A percentile compares a stretch with the other conserved stretches of the same genome.
Conservation (phyloP, 2,888 invertebrate species). For the Eupithecia vulgata region DNA sequence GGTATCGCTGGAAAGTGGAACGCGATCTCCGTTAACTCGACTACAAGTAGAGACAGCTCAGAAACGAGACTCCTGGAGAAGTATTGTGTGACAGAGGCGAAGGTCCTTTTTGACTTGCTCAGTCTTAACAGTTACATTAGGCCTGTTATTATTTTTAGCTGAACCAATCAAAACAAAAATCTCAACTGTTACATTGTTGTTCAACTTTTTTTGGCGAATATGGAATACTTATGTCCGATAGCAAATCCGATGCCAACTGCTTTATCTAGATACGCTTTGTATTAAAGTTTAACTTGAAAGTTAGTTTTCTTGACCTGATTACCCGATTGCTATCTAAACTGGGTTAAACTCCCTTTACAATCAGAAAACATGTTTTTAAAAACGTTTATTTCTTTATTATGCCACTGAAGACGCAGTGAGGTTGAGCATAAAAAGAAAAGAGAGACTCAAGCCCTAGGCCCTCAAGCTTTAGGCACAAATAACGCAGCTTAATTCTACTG, state of each 20-base stretch:
- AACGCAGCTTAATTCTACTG: too few relatives aligned
- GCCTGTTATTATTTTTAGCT: not conserved
- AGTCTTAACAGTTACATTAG: not conserved
- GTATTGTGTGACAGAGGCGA: not conserved
- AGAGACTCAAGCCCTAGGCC: too few relatives aligned
- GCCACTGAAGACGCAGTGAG: too few relatives aligned
- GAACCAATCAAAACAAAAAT: not conserved
- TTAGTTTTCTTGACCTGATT: constrained; percentile 1
- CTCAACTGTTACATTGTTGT: not conserved
- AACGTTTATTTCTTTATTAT: not conserved
- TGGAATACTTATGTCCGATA: not conserved
- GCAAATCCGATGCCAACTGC: not conserved
- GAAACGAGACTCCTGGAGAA: not conserved
- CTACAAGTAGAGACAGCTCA: not conserved
- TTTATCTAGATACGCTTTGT: not conserved
- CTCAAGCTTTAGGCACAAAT: too few relatives aligned
- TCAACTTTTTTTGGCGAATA: not conserved
- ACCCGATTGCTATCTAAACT: not conserved
- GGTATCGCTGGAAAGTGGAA: too few relatives aligned
- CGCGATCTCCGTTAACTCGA: too few relatives aligned
- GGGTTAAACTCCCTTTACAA: not conserved
- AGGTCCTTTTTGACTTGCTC: not conserved
- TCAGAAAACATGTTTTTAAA: not conserved
- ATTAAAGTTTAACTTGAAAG: not conserved
- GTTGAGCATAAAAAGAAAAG: too few relatives aligned